phyloP scores from a whole-genome alignment of 2,113 vertebrate species.

The Butorides virescens region DNA sequence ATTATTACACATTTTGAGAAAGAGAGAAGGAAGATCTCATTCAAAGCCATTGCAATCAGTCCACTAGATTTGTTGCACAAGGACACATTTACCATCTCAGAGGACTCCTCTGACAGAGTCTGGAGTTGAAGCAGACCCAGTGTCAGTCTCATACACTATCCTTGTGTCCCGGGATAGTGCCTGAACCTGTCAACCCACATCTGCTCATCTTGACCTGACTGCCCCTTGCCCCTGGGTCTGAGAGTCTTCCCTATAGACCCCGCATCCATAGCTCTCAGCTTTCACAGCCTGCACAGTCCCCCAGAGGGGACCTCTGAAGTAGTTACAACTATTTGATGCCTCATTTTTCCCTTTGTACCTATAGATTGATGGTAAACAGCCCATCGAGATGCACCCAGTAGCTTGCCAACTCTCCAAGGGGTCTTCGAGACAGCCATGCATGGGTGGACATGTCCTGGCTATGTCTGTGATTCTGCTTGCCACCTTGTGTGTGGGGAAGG shows the following conservation, averaged over 20 bases:
- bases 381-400: not conserved
- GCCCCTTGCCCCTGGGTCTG: not conserved
- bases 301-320: not conserved
- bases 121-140: not conserved
- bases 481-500: not conserved
- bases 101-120: not conserved
- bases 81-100: not conserved
- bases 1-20: not conserved
- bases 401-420: not conserved
- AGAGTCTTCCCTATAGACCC: not conserved
- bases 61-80: not conserved
- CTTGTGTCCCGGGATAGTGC: not conserved
- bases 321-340: not conserved
- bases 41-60: not conserved
- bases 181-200: not conserved
- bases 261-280: not conserved
- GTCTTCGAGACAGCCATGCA: not conserved
- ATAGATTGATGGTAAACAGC: not conserved
- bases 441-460: not conserved
- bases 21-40: not conserved
- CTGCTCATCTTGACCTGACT: not conserved
- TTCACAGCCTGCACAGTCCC: not conserved
- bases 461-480: not conserved
- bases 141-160: not conserved
- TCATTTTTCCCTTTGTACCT: not conserved